Evolutionary conservation across 92 coral and sea anemone genomes (phyloP).

Genomic region (Muricea muricata): DNA sequence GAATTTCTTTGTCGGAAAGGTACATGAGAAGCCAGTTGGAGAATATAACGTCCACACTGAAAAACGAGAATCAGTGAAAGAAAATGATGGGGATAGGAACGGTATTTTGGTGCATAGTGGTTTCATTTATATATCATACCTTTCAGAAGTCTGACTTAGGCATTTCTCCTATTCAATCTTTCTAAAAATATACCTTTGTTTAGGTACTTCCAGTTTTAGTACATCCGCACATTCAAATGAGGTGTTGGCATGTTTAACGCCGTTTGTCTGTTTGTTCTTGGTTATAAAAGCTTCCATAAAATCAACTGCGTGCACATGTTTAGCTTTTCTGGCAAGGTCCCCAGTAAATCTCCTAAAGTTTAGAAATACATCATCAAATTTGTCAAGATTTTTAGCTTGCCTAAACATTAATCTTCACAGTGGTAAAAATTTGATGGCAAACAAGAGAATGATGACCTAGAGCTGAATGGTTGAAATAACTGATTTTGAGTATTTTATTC

Average conservation of each 20-base stretch:
- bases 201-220: slow-evolving; percentile 64
- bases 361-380: neutral
- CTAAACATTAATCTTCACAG: too few relatives aligned
- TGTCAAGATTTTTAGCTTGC: too few relatives aligned
- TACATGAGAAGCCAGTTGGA: slow-evolving; percentile 88
- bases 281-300: slow-evolving; percentile 77
- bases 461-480: too few relatives aligned
- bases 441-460: too few relatives aligned
- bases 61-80: neutral
- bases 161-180: too few relatives aligned
- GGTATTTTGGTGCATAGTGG: too few relatives aligned
- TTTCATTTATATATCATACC: too few relatives aligned
- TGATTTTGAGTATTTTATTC: too few relatives aligned
- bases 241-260: slow-evolving; percentile 64
- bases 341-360: slow-evolving; percentile 72
- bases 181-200: slow-evolving; percentile 58
- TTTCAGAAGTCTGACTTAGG: too few relatives aligned
- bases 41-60: slow-evolving; percentile 75
- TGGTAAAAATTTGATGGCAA: too few relatives aligned
- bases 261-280: slow-evolving; percentile 72
- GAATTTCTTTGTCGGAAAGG: slow-evolving; percentile 73
- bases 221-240: slow-evolving; percentile 81
- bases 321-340: slow-evolving; percentile 69
- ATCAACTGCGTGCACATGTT: slow-evolving; percentile 80
- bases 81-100: too few relatives aligned